Evolutionary conservation across 2,888 invertebrate species (phyloP).

Genomic region (Drosophila yooni): DNA sequence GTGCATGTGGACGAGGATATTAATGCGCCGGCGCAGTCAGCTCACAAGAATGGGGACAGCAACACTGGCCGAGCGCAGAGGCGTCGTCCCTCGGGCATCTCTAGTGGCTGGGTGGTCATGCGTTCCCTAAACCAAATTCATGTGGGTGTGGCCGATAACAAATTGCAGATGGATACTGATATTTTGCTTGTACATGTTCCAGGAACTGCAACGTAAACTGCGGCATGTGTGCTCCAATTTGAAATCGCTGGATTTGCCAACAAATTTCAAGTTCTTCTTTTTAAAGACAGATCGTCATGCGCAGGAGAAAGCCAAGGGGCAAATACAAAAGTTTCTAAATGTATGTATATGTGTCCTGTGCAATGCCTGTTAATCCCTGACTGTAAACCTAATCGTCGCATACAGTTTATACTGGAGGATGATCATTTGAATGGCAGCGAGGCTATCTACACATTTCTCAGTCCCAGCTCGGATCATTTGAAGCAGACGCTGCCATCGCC

Average conservation of each 20-base stretch:
- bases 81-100: constrained; percentile 86
- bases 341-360: constrained; percentile 85
- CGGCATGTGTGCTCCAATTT: constrained; percentile 92
- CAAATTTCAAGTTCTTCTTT: constrained; percentile 92
- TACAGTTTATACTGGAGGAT: constrained; percentile 93
- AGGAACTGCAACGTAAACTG: constrained; percentile 93
- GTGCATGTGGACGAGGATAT: constrained; percentile 90
- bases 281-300: constrained; percentile 92
- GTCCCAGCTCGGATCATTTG: constrained; percentile 95
- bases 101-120: constrained; percentile 89
- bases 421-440: constrained; percentile 95
- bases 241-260: constrained; percentile 93
- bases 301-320: constrained; percentile 92
- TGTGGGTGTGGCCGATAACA: constrained; percentile 81
- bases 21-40: constrained; percentile 65
- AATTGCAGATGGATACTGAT: constrained; percentile 66
- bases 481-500: constrained; percentile 91
- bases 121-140: constrained; percentile 88
- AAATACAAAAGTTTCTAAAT: constrained; percentile 94
- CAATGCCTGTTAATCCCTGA: not conserved
- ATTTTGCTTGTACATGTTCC: constrained; percentile 82
- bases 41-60: constrained; percentile 55
- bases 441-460: constrained; percentile 95
- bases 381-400: not conserved
- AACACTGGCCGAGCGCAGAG: constrained; percentile 83